phyloP scores from a whole-genome alignment of 2,797 vertebrate genomes.

The Tiaroga cobitis region DNA sequence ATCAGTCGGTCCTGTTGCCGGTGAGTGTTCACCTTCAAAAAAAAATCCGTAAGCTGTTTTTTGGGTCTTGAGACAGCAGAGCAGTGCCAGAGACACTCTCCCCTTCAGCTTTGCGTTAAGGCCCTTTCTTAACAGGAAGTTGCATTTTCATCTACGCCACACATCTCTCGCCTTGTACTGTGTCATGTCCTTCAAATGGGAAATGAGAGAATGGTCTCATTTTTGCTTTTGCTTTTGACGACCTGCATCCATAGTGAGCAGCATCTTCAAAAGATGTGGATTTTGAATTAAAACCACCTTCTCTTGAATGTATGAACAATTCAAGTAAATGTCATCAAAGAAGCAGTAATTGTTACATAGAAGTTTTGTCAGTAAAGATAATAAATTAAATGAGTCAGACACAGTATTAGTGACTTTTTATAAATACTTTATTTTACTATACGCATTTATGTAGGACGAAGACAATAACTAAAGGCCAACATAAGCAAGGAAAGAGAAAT shows the following conservation, averaged over 20 bases:
- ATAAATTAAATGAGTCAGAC: background rate
- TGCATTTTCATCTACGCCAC: slow-evolving; percentile 74
- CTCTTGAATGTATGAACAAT: background rate
- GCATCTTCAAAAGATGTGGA: slow-evolving; percentile 53
- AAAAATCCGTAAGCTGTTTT: slow-evolving; percentile 76
- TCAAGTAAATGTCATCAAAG: background rate
- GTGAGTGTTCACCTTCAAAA: slow-evolving; percentile 70
- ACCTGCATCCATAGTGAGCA: background rate
- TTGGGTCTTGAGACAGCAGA: slow-evolving; percentile 64
- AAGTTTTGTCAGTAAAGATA: background rate
- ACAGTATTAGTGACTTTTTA: background rate
- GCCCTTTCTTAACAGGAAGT: slow-evolving; percentile 76
- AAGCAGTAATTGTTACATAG: background rate
- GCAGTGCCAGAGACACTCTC: slow-evolving; percentile 83
- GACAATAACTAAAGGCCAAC: background rate
- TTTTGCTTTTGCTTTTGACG: background rate
- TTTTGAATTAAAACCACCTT: slow-evolving; percentile 16
- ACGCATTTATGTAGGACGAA: background rate
- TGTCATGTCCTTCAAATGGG: slow-evolving; percentile 45
- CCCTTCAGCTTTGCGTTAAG: slow-evolving; percentile 73
- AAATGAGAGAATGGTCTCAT: slow-evolving; percentile 18
- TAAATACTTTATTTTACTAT: background rate
- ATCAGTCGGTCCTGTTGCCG: slow-evolving; percentile 83
- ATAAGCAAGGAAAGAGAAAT: background rate
- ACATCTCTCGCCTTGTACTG: slow-evolving; percentile 60